A percentile compares a stretch with the other conserved stretches of the same genome.
These are phyloP conservation scores for Aphidius gifuensis DNA, from an alignment of 1,140 invertebrate species.

Conservation along the genomic window DNA sequence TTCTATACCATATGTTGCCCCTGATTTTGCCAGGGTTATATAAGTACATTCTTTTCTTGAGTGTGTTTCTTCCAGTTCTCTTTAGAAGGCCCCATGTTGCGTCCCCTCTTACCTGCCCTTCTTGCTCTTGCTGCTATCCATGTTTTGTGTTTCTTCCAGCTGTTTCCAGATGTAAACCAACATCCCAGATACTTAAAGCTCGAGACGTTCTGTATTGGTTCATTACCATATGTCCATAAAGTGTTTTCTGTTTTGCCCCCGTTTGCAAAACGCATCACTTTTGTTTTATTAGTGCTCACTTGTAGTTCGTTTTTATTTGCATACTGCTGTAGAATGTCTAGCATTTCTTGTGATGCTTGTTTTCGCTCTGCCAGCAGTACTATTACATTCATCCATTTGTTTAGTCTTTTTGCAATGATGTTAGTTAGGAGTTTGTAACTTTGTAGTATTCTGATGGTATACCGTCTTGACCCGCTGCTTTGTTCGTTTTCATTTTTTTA, in stretches of 20 bases:
- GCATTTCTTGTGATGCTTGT: slow-evolving; percentile 4
- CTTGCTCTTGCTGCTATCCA: too few species aligned
- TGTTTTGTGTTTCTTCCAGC: too few species aligned
- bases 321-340: background rate
- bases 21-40: slow-evolving; percentile 10
- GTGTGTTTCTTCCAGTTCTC: background rate
- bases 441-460: slow-evolving; percentile 35
- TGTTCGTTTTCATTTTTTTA: slow-evolving; percentile 32
- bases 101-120: slow-evolving; percentile 15
- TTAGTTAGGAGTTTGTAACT: slow-evolving; percentile 24
- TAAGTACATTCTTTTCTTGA: slow-evolving; percentile 9
- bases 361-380: slow-evolving; percentile 2
- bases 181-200: too few species aligned
- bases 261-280: too few species aligned
- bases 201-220: slow-evolving; percentile 5
- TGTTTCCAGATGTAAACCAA: too few species aligned
- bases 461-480: slow-evolving; percentile 35
- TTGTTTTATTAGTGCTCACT: too few species aligned
- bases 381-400: slow-evolving; percentile 5
- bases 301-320: too few species aligned
- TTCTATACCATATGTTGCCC: slow-evolving; percentile 9
- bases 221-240: too few species aligned
- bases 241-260: too few species aligned
- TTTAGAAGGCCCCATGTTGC: slow-evolving; percentile 9
- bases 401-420: slow-evolving; percentile 23